These are phyloP conservation scores for Harpalus rubripes DNA, from an alignment of 2,888 invertebrate species.

Conservation along the genomic window DNA sequence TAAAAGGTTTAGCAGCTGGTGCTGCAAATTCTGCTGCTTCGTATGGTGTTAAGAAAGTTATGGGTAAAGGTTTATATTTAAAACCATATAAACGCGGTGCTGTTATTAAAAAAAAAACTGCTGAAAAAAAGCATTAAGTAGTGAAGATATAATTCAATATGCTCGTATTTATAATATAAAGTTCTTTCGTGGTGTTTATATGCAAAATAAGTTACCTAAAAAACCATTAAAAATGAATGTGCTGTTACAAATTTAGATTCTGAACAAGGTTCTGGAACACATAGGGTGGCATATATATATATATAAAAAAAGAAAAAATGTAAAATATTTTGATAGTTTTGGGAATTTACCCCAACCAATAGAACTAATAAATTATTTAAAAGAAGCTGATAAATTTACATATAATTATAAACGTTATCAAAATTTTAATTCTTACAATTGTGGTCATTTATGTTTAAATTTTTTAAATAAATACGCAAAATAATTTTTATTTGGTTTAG, in stretches of 20 bases:
- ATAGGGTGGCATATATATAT: not conserved
- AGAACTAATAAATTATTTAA: constrained; percentile 67
- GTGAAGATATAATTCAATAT: no score
- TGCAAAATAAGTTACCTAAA: constrained; percentile 70
- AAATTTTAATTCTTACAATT: constrained; percentile 51
- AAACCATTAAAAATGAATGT: not conserved
- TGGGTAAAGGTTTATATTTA: no score
- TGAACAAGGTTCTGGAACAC: not conserved
- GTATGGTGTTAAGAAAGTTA: no score
- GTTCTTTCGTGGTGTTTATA: constrained; percentile 72
- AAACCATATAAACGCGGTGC: no score
- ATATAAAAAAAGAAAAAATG: constrained; percentile 1
- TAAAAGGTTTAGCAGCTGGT: no score
- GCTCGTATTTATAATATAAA: no score
- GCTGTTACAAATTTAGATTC: not conserved
- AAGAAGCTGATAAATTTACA: not conserved
- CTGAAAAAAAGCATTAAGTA: no score
- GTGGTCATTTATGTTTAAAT: constrained; percentile 32
- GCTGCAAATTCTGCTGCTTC: no score
- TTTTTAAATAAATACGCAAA: not conserved
- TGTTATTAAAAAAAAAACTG: no score
- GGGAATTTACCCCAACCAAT: no score
- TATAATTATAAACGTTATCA: constrained; percentile 64
- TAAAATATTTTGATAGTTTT: constrained; percentile 74
- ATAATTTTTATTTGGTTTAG: not conserved